Evolutionary conservation across 2,113 vertebrate genomes (phyloP), one percentile per base, ranked within the genome.

Genomic region (Ammodytes marinus): DNA sequence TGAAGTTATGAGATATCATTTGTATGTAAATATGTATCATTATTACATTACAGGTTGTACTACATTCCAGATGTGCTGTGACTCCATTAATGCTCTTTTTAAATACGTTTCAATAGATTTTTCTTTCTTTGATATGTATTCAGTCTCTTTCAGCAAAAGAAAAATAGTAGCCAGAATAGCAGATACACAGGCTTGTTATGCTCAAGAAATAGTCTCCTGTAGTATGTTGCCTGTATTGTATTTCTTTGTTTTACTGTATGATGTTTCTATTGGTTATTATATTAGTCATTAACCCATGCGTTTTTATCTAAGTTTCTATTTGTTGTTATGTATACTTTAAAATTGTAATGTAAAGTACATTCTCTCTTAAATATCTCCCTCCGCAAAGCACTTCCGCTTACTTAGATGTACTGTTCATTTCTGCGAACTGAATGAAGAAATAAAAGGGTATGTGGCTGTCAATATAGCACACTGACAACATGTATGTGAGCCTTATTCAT

Each of bases 311-410:
- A 10, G 10, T 63, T 52, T 46, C 3, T 2, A 54, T 74, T 19
- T 72, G 67, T 69, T 65, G 5, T 58, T 39, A 42, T 69, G 15
- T 47, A 47, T 67, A 5, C 49, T 57, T 78, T 69, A 5, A 55
- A 76, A 15, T 13, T 74, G 13, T 74, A 59, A 77, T 74, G 63
- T 69, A 37, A 65, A 84, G 49, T 68, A 43, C 53, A 63, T 67
- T 73, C 11, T 52, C 15, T 71, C 11, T 61, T 53, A 50, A 35
- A 27, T 17, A 5, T 63, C 52, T 50, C 60, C n/a, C 10, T 75
- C 60, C 84, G 55, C 49, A 87, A 86, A 88, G 74, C 84, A 89
- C 91, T 89, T 87, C 69, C 81, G 55, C 53, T 10, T 43, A 68
- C 13, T 60, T 27, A 55, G 9, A 57, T 77, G 63, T 9, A 60